These are phyloP conservation scores for Catocala sponsa DNA, from an alignment of 2,888 invertebrate genomes.

Conservation along the genomic window DNA sequence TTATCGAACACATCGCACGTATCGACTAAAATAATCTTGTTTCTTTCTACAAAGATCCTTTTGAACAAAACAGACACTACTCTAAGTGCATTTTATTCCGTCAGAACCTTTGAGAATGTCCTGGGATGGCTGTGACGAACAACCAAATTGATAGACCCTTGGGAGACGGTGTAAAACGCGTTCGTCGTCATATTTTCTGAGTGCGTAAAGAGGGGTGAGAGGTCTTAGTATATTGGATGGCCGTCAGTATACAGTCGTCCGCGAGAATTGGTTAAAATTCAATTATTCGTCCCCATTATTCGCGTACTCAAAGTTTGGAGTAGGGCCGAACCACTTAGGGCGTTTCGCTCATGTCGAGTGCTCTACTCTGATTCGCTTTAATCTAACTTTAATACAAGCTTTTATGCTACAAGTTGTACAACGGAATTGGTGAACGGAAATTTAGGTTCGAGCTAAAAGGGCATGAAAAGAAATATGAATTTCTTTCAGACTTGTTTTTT, in stretches of 20 bases:
- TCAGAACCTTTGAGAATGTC: slow-evolving; percentile 69
- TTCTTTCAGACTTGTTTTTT: too few relatives aligned
- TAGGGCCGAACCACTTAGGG: slow-evolving; percentile 64
- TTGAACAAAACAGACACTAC: slow-evolving; percentile 69
- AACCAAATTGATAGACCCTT: slow-evolving; percentile 53
- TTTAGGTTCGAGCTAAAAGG: slow-evolving; percentile 13
- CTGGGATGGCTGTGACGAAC: slow-evolving; percentile 33
- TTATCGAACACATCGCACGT: slow-evolving; percentile 55
- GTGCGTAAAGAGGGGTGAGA: slow-evolving; percentile 15
- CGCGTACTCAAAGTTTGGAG: slow-evolving; percentile 66
- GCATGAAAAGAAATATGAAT: too few relatives aligned
- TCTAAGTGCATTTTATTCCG: slow-evolving; percentile 79
- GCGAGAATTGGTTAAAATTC: slow-evolving; percentile 78
- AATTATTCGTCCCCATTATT: slow-evolving; percentile 78
- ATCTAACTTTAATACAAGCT: slow-evolving; percentile 65
- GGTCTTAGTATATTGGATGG: slow-evolving; percentile 51
- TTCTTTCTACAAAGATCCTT: slow-evolving; percentile 63
- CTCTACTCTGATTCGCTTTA: slow-evolving; percentile 61
- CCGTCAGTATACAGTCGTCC: slow-evolving; percentile 57
- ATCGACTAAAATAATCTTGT: slow-evolving; percentile 70
- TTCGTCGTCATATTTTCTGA: slow-evolving; percentile 31
- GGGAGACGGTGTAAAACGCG: slow-evolving; percentile 15
- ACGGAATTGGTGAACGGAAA: slow-evolving; percentile 29
- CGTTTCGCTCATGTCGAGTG: slow-evolving; percentile 60
- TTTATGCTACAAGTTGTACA: slow-evolving; percentile 43